Percentiles rank a stretch among this genome's conserved stretches.
phyloP scores from a whole-genome alignment of 2,113 vertebrate genomes.

The Chitala chitala region DNA sequence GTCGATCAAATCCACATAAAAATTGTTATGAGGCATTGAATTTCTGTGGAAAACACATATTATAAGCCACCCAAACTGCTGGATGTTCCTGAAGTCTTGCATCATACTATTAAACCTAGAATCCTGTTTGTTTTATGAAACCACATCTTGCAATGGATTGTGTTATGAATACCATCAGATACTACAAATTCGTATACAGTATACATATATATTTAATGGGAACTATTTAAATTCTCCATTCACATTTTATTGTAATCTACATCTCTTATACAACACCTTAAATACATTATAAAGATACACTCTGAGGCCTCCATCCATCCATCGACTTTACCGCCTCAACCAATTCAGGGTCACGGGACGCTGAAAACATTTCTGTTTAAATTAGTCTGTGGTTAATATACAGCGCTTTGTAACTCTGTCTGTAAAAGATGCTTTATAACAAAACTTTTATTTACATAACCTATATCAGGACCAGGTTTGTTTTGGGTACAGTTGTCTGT shows the following conservation, averaged over 20 bases:
- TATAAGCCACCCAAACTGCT: conserved; percentile 10
- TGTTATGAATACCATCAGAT: not conserved
- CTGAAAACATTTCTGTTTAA: too few relatives aligned
- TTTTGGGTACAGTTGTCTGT: not conserved
- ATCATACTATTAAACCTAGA: not conserved
- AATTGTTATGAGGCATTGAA: not conserved
- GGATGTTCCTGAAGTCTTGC: not conserved
- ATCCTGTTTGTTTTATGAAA: not conserved
- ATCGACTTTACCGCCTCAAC: too few relatives aligned
- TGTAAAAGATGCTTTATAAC: too few relatives aligned
- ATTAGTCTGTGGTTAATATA: too few relatives aligned
- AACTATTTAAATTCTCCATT: not conserved
- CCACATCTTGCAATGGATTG: not conserved
- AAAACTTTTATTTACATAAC: too few relatives aligned
- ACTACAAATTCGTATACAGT: too few relatives aligned
- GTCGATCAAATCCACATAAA: conserved; percentile 14
- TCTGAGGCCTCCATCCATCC: too few relatives aligned
- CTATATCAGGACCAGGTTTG: too few relatives aligned
- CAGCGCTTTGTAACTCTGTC: too few relatives aligned
- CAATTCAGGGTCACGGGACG: too few relatives aligned
- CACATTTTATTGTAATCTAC: conserved; percentile 1
- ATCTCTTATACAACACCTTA: not conserved
- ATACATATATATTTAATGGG: too few relatives aligned
- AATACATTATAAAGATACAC: not conserved
- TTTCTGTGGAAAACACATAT: conserved; percentile 6